Evolutionary conservation across 2,113 vertebrate species (phyloP).

Genomic region (Manacus vitellinus): DNA sequence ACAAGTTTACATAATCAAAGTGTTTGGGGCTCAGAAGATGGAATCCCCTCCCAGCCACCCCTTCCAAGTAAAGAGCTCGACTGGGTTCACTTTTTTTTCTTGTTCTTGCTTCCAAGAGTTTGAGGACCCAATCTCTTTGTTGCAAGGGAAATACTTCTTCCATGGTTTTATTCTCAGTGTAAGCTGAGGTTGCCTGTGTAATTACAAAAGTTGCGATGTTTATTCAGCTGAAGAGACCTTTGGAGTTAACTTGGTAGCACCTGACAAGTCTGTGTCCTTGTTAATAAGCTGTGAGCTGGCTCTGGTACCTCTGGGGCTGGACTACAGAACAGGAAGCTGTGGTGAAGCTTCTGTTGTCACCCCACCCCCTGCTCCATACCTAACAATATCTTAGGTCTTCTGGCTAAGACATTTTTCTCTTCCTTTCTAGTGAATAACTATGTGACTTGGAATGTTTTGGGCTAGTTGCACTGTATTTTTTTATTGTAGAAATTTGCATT

Average conservation of each 20-base stretch:
- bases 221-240: neutral
- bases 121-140: neutral
- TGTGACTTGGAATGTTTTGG: neutral
- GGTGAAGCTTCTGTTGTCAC: neutral
- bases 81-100: neutral
- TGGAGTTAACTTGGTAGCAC: neutral
- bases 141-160: neutral
- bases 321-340: neutral
- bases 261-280: neutral
- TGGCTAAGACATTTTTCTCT: neutral
- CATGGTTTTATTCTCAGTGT: neutral
- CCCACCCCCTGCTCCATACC: accelerated
- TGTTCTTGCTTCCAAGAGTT: neutral
- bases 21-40: neutral
- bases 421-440: neutral
- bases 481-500: neutral
- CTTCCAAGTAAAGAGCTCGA: neutral
- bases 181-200: neutral
- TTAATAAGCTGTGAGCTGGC: neutral
- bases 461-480: neutral
- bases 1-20: neutral
- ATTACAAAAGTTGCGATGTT: neutral
- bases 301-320: neutral
- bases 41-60: neutral
- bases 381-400: neutral